Evolutionary conservation across 2,888 invertebrate species (phyloP).

Genomic region (Andrena praecox): DNA sequence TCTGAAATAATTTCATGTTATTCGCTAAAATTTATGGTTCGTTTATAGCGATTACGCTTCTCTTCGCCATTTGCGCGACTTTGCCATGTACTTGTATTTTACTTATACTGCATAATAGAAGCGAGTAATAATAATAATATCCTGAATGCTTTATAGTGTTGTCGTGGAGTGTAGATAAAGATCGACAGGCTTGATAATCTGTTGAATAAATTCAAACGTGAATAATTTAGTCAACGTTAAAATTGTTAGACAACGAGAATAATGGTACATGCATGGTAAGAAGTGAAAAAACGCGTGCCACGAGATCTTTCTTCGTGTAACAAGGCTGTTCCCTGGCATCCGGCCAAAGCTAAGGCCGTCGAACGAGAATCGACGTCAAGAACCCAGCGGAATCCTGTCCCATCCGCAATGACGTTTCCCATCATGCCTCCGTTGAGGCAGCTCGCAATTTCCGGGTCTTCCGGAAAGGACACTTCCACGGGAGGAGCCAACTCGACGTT

Average conservation of each 20-base stretch:
- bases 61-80: no score
- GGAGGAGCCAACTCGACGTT: not conserved
- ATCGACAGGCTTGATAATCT: no score
- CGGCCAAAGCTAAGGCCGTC: slow-evolving; percentile 39
- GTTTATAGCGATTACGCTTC: no score
- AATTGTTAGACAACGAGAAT: not conserved
- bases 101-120: no score
- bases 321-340: slow-evolving; percentile 28
- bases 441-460: slow-evolving; percentile 50
- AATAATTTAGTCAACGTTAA: not conserved
- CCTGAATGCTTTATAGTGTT: no score
- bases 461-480: slow-evolving; percentile 24
- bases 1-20: no score
- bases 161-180: no score
- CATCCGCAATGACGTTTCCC: slow-evolving; percentile 46
- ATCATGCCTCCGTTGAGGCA: slow-evolving; percentile 45
- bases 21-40: no score
- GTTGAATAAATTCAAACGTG: no score
- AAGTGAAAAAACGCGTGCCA: not conserved
- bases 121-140: no score
- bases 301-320: slow-evolving; percentile 33
- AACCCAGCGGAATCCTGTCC: slow-evolving; percentile 11
- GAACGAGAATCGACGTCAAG: slow-evolving; percentile 41
- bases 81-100: no score
- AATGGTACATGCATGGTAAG: slow-evolving; percentile 13